Evolutionary conservation across 2,113 vertebrate genomes (phyloP).

Genomic region (Carollia perspicillata): DNA sequence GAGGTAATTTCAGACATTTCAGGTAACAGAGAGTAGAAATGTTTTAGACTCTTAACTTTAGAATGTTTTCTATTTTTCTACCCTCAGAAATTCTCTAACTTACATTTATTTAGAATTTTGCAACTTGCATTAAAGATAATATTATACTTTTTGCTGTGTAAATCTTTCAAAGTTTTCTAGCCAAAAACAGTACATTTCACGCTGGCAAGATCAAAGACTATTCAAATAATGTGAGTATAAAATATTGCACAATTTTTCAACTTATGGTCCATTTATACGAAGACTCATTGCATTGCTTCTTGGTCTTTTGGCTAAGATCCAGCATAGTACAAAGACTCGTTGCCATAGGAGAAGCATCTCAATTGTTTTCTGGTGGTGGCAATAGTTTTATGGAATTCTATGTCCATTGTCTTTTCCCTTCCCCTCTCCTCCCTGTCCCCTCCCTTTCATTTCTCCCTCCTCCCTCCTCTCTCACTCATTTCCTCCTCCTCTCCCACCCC

Average conservation of each 20-base stretch:
- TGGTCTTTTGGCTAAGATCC: background rate
- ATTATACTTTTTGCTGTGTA: background rate
- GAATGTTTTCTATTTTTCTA: background rate
- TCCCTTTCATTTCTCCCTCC: background rate
- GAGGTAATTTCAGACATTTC: conserved; percentile 23
- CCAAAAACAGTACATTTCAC: conserved; percentile 17
- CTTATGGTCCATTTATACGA: background rate
- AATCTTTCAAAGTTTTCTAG: background rate
- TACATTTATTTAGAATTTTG: conserved; percentile 23
- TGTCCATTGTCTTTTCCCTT: background rate
- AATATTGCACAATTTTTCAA: background rate
- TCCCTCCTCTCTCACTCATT: background rate
- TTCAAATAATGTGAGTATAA: background rate
- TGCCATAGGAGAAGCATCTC: background rate
- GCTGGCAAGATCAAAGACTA: background rate
- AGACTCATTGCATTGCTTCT: background rate
- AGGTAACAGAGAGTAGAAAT: background rate
- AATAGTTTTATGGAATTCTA: background rate
- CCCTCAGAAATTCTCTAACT: background rate
- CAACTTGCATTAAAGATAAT: background rate
- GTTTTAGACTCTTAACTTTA: background rate
- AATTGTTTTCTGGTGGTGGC: background rate
- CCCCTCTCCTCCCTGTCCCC: too few relatives aligned
- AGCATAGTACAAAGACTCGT: background rate
- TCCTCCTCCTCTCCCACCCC: background rate